Percentiles rank a stretch among this genome's conserved stretches.
Conservation (phyloP, 2,113 vertebrate species). For the Callorhinus ursinus region DNA sequence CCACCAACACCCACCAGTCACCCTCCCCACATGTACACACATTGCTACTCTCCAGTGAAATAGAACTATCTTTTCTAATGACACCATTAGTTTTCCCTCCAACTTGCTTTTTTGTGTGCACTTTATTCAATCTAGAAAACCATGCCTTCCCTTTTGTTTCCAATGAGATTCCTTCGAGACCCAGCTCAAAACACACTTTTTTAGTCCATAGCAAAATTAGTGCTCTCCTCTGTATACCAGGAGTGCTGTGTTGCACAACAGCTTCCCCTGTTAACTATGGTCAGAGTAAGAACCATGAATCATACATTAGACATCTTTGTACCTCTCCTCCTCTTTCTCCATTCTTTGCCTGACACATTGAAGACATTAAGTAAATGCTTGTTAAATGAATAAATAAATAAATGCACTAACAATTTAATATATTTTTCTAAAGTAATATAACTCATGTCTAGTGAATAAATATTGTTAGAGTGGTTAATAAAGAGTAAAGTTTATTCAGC, state of each 20-base stretch:
- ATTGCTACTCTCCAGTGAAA: background rate
- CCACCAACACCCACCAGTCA: background rate
- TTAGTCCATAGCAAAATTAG: background rate
- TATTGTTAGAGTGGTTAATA: background rate
- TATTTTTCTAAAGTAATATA: background rate
- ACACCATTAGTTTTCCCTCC: background rate
- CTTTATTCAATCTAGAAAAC: background rate
- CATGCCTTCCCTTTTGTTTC: background rate
- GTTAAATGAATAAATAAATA: background rate
- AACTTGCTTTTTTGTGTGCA: background rate
- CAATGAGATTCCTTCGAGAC: background rate
- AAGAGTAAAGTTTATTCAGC: background rate
- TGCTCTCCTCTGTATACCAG: background rate
- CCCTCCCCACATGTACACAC: background rate
- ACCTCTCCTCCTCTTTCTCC: background rate
- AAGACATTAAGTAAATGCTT: conserved; percentile 17
- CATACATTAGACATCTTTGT: background rate
- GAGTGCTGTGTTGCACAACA: background rate
- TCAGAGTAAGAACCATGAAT: background rate
- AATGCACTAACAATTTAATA: conserved; percentile 8
- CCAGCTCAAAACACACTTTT: background rate
- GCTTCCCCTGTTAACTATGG: background rate
- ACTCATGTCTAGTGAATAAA: background rate
- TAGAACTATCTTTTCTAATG: background rate
- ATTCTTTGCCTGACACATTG: background rate